A percentile compares a stretch with the other conserved stretches of the same genome.
Conservation (phyloP, 2,113 vertebrate genomes). For the Campylorhamphus procurvoides region DNA sequence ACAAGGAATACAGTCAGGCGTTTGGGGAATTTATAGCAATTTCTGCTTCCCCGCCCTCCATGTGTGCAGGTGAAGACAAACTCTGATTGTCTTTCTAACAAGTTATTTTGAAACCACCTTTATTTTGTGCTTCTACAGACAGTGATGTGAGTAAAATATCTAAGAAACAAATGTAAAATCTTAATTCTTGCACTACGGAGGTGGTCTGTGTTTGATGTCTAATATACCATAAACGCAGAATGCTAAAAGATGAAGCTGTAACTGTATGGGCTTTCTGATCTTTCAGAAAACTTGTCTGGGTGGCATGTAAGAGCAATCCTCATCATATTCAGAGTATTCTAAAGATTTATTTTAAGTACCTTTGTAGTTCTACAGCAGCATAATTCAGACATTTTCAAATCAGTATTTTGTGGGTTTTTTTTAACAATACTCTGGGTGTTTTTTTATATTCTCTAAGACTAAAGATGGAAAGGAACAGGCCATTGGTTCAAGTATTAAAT, state of each 20-base stretch:
- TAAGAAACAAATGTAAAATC: not conserved
- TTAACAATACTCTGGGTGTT: not conserved
- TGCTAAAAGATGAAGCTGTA: not conserved
- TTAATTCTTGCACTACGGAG: not conserved
- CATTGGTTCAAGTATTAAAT: not conserved
- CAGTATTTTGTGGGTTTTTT: not conserved
- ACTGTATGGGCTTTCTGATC: not conserved
- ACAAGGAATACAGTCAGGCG: not conserved
- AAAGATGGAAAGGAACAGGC: not conserved
- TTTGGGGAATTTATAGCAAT: not conserved
- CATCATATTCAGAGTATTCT: not conserved
- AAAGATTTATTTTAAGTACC: not conserved
- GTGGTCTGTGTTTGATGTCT: not conserved
- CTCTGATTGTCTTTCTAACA: not conserved
- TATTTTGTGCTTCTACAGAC: not conserved
- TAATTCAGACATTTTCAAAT: not conserved
- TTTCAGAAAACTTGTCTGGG: not conserved
- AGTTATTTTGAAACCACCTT: not conserved
- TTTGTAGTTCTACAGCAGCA: not conserved
- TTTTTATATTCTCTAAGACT: not conserved
- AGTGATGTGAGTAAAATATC: not conserved
- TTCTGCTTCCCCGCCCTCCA: accelerated
- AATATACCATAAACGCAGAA: not conserved
- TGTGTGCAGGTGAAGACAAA: not conserved
- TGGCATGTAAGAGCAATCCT: not conserved